Evolutionary conservation across 2,113 vertebrate species (phyloP).

Genomic region (Microcebus ravelobensis): DNA sequence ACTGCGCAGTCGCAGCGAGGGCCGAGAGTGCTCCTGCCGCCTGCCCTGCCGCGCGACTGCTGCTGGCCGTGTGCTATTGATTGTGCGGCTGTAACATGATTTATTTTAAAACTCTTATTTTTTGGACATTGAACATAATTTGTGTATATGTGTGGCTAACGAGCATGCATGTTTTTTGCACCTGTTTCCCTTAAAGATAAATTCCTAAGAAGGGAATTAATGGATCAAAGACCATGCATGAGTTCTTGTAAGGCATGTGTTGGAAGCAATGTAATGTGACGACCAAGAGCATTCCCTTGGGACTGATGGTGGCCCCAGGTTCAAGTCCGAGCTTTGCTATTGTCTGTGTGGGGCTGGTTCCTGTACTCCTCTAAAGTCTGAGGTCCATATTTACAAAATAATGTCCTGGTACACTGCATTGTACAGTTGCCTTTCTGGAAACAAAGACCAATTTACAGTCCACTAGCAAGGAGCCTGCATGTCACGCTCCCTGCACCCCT

Average conservation of each 20-base stretch:
- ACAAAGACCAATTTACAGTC: accelerated
- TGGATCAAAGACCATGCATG: not conserved
- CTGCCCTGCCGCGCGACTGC: not conserved
- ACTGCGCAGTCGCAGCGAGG: too few relatives aligned
- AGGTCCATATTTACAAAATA: not conserved
- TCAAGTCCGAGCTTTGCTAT: not conserved
- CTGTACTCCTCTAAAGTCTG: not conserved
- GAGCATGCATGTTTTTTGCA: not conserved
- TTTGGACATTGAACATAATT: not conserved
- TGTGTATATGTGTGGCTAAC: not conserved
- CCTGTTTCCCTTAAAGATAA: not conserved
- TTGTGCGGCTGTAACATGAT: not conserved
- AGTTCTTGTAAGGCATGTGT: not conserved
- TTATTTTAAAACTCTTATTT: not conserved
- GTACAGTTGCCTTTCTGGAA: not conserved
- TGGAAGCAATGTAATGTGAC: not conserved
- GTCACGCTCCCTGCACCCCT: accelerated
- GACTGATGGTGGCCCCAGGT: not conserved
- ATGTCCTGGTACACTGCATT: not conserved
- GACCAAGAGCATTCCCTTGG: not conserved
- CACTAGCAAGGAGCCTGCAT: accelerated
- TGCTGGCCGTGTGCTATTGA: not conserved
- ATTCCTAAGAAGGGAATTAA: not conserved
- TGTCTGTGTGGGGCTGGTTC: not conserved
- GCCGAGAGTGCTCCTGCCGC: too few relatives aligned